phyloP scores from a whole-genome alignment of 2,888 invertebrate genomes.

The Aleiodes alternator region DNA sequence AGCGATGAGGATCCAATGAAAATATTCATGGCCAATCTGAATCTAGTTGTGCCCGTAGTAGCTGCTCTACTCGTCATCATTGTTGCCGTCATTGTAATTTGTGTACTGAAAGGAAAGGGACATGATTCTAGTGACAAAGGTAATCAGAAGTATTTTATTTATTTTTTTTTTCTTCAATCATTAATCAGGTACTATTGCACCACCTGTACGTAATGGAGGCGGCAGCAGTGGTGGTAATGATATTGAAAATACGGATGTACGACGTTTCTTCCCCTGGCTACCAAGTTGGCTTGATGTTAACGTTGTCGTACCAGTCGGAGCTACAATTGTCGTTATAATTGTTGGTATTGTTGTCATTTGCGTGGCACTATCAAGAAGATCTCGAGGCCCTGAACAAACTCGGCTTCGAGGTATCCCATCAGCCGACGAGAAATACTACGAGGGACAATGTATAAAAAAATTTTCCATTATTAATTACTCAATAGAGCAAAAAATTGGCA shows the following conservation, averaged over 20 bases:
- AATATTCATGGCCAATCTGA: slow-evolving; percentile 92
- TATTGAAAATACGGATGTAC: slow-evolving; percentile 74
- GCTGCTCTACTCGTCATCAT: slow-evolving; percentile 94
- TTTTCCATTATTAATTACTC: slow-evolving; percentile 36
- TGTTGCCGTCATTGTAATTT: slow-evolving; percentile 94
- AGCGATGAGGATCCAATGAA: slow-evolving; percentile 87
- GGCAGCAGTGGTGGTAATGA: slow-evolving; percentile 59
- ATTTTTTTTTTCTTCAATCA: slow-evolving; percentile 45
- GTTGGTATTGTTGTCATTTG: slow-evolving; percentile 94
- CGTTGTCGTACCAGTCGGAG: slow-evolving; percentile 92
- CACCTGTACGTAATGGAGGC: slow-evolving; percentile 79
- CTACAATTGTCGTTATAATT: slow-evolving; percentile 92
- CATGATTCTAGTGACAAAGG: slow-evolving; percentile 84
- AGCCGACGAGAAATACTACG: slow-evolving; percentile 75
- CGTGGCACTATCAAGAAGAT: slow-evolving; percentile 88
- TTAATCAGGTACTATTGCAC: slow-evolving; percentile 86
- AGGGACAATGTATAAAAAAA: slow-evolving; percentile 74
- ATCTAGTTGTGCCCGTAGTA: slow-evolving; percentile 95
- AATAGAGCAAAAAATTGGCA: neutral
- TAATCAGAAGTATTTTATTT: slow-evolving; percentile 72
- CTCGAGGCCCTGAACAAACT: slow-evolving; percentile 81
- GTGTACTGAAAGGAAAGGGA: slow-evolving; percentile 91
- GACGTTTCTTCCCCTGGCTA: slow-evolving; percentile 84
- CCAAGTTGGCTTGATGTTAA: slow-evolving; percentile 93
- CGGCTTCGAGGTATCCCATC: slow-evolving; percentile 84